A percentile compares a stretch with the other conserved stretches of the same genome.
Evolutionary conservation across 2,888 invertebrate species (phyloP).

Genomic region (Trissoscelio sp.): DNA sequence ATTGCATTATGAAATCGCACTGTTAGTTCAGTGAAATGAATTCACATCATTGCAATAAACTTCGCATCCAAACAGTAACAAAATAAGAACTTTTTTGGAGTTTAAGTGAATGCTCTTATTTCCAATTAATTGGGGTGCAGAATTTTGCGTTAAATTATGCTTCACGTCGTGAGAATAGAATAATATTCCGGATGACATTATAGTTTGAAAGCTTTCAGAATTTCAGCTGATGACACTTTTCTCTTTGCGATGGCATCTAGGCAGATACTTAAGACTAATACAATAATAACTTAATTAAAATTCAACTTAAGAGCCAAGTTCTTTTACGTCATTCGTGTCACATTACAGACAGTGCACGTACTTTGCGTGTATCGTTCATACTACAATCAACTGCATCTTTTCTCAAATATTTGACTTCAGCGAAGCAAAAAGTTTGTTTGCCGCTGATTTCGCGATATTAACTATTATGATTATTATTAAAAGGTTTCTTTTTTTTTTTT

Average conservation of each 20-base stretch:
- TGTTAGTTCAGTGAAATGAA: neutral
- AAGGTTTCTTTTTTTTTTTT: too few relatives aligned
- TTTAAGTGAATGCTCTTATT: slow-evolving; percentile 39
- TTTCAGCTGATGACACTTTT: slow-evolving; percentile 74
- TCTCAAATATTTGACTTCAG: slow-evolving; percentile 23
- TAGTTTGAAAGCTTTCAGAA: slow-evolving; percentile 77
- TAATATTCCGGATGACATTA: slow-evolving; percentile 62
- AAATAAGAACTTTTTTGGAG: slow-evolving; percentile 54
- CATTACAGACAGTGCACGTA: slow-evolving; percentile 44
- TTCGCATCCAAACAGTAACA: slow-evolving; percentile 37
- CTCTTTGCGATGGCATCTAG: slow-evolving; percentile 69
- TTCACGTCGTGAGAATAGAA: slow-evolving; percentile 55
- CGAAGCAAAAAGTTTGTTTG: neutral
- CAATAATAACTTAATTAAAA: slow-evolving; percentile 77
- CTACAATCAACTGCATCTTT: slow-evolving; percentile 11
- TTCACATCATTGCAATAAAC: slow-evolving; percentile 20
- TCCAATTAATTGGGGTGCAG: slow-evolving; percentile 57
- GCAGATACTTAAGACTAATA: slow-evolving; percentile 77
- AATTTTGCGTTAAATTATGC: slow-evolving; percentile 61
- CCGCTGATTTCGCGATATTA: too few relatives aligned
- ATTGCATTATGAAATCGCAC: too few relatives aligned
- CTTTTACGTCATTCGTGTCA: slow-evolving; percentile 59
- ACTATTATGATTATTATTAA: too few relatives aligned
- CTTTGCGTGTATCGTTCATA: slow-evolving; percentile 39
- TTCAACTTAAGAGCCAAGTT: slow-evolving; percentile 72